phyloP scores from a whole-genome alignment of 1,140 invertebrate genomes.

The Calliopsis andreniformis region DNA sequence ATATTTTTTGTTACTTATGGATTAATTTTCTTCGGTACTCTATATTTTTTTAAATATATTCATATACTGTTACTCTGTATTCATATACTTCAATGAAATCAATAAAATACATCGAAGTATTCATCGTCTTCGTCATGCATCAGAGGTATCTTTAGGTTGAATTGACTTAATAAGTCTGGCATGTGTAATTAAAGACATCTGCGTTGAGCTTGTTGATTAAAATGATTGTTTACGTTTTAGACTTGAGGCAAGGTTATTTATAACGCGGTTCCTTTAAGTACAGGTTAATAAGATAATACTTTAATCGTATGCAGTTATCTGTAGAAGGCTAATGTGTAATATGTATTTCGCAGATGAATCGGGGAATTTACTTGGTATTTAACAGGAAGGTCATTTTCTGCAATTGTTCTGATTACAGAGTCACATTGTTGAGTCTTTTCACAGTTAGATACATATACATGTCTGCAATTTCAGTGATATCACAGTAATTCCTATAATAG shows the following conservation, averaged over 20 bases:
- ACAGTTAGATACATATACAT: background rate
- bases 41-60: too few species aligned
- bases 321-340: background rate
- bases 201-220: background rate
- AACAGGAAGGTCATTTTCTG: background rate
- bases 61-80: too few species aligned
- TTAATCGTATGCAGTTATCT: constrained; percentile 4
- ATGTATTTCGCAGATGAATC: background rate
- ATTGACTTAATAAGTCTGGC: background rate
- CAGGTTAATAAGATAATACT: background rate
- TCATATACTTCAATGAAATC: too few species aligned
- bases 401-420: constrained; percentile 2
- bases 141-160: background rate
- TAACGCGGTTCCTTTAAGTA: background rate
- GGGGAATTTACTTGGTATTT: background rate
- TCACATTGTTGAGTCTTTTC: background rate
- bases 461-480: background rate
- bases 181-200: background rate
- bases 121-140: background rate
- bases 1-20: too few species aligned
- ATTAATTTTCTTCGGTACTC: too few species aligned
- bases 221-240: background rate
- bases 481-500: too few species aligned
- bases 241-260: background rate
- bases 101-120: too few species aligned